phyloP scores from a whole-genome alignment of 2,888 invertebrate genomes.

The Masnerella sp. region DNA sequence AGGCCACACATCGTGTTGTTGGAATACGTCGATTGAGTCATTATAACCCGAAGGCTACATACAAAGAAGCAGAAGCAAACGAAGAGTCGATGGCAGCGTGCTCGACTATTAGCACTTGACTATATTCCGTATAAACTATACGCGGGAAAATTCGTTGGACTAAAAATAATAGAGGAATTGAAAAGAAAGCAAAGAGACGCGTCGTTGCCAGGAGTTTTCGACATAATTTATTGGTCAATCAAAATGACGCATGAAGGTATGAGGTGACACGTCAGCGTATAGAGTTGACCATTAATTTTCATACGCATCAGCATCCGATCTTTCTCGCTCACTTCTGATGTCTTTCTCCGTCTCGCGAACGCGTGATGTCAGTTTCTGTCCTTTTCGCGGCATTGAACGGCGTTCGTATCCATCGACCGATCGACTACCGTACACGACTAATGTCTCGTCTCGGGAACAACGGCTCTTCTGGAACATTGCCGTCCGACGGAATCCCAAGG shows the following conservation, averaged over 20 bases:
- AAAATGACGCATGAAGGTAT: conserved; percentile 77
- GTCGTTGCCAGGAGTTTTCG: conserved; percentile 50
- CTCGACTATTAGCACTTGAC: no score
- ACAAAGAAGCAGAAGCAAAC: conserved; percentile 35
- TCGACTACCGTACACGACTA: conserved; percentile 62
- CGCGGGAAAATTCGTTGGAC: no score
- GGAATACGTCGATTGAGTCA: conserved; percentile 74
- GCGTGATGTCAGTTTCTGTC: conserved; percentile 45
- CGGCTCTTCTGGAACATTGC: conserved; percentile 68
- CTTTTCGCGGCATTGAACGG: conserved; percentile 47
- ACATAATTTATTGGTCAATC: conserved; percentile 77
- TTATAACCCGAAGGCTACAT: conserved; percentile 65
- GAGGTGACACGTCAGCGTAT: conserved; percentile 77
- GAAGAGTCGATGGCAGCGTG: conserved; percentile 31
- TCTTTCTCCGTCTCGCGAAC: conserved; percentile 39
- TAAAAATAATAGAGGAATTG: no score
- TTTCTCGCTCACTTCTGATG: conserved; percentile 55
- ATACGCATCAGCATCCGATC: conserved; percentile 73
- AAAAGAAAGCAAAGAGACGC: conserved; percentile 22
- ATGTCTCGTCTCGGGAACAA: conserved; percentile 58
- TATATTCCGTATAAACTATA: no score
- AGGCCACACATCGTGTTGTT: conserved; percentile 75
- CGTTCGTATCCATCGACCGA: conserved; percentile 59
- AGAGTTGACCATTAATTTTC: conserved; percentile 75
- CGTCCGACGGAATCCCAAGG: conserved; percentile 63